Base-by-base conservation (phyloP, 1,140 invertebrate genomes). In the Apis dorsata region DNA sequence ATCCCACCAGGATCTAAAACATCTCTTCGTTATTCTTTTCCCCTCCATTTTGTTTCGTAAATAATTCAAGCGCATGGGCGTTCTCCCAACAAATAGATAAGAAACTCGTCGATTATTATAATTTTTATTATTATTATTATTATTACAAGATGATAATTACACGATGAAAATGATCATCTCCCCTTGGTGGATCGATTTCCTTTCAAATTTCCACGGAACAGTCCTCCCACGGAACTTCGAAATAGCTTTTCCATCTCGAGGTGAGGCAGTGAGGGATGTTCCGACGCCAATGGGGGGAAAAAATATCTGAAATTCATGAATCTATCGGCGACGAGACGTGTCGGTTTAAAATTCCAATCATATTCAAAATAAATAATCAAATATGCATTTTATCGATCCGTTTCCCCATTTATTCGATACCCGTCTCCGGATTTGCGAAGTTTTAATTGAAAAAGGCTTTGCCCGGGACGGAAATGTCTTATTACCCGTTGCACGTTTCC, bases 351-450 rank as follows among this genome's bases (percentile, higher is more conserved):
- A 81, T 81, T 81, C 79, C 79, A 57, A 81, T 81, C 71, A 81
- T 81, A 81, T 81, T 81, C 79, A 81, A 81, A 81, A 81, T 81
- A 81, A 81, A 81, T 81, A 81, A 75, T 81, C 60, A 75, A 81
- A 81, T 81, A 81, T 75, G 71, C 79, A 81, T 75, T 81, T 72
- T 28, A 81, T 75, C 73, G 79, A 75, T 75, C 21, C 21, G 49
- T 24, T 24, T 15, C 4, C 28, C 10, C 53, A 24, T n/a, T 11
- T 17, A 28, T 62, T 75, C 71, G 73, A 44, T 53, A 34, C 62
- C 62, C 19, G 21, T 4, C 17, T 1, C n/a, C 24, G 28, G 57
- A 34, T 74, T 74, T 62, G 62, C 55, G 34, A 49, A 44, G 34
- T 28, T 55, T 81, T 81, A 81, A 81, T 81, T 81, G 79, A 73